Evolutionary conservation across 2,797 vertebrate species (phyloP).

Genomic region (Cephalopachus bancanus): DNA sequence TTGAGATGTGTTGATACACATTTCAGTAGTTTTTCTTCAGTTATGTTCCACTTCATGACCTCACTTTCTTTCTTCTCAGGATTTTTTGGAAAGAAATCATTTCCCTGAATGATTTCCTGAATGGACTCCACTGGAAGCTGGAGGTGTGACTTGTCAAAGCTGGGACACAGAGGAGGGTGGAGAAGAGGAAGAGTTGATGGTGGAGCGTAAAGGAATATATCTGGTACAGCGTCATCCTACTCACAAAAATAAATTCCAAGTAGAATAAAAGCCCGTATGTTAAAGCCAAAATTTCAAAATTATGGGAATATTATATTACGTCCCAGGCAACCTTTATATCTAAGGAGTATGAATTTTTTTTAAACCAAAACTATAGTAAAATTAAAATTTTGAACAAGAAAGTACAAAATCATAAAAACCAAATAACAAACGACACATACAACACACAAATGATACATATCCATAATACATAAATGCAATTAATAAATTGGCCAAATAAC

Average conservation of each 20-base stretch:
- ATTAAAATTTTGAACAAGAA: not conserved
- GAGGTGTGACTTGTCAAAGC: not conserved
- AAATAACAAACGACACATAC: not conserved
- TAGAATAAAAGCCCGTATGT: not conserved
- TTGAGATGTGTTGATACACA: not conserved
- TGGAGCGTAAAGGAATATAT: not conserved
- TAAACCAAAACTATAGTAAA: not conserved
- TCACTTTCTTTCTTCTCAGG: not conserved
- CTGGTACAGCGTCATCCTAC: not conserved
- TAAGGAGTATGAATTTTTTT: not conserved
- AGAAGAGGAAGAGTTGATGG: not conserved
- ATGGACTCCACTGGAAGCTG: not conserved
- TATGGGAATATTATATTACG: not conserved
- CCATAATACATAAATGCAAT: not conserved
- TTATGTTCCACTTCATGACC: not conserved
- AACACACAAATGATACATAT: not conserved
- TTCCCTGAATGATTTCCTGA: not conserved
- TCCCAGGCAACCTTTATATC: not conserved
- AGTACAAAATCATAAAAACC: not conserved
- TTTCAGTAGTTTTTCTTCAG: not conserved
- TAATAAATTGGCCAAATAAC: not conserved
- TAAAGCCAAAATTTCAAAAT: conserved; percentile 15
- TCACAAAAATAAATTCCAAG: not conserved
- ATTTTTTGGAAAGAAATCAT: too few relatives aligned
- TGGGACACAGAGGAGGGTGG: not conserved